Evolutionary conservation across 2,888 invertebrate genomes (phyloP).

Genomic region (Drosophila atripex): DNA sequence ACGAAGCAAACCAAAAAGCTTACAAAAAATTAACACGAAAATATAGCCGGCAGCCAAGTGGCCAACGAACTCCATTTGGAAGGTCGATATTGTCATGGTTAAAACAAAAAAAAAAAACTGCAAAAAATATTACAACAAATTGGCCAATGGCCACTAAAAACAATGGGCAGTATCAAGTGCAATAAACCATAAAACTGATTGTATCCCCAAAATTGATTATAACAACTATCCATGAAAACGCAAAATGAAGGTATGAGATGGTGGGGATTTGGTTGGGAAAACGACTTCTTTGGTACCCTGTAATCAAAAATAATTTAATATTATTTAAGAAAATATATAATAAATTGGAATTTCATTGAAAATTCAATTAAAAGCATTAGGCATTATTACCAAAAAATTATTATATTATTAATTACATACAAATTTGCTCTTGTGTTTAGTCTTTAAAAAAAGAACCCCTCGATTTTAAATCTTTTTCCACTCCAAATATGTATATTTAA

Average conservation of each 20-base stretch:
- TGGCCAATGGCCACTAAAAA: conserved; percentile 4
- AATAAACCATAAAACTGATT: conserved; percentile 42
- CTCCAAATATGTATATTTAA: no score
- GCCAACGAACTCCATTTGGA: conserved; percentile 51
- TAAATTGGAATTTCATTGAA: no score
- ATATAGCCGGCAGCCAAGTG: conserved; percentile 40
- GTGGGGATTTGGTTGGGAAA: background rate
- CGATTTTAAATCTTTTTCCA: no score
- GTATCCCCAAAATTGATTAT: conserved; percentile 26
- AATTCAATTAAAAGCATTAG: no score
- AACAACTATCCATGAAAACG: conserved; percentile 22
- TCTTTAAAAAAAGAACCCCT: no score
- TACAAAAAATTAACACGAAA: conserved; percentile 34
- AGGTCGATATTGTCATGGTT: conserved; percentile 32
- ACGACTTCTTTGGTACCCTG: background rate
- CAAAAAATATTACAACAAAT: conserved; percentile 10
- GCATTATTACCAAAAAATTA: no score
- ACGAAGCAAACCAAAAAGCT: conserved; percentile 31
- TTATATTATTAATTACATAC: no score
- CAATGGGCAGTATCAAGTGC: conserved; percentile 34
- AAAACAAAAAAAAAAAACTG: background rate
- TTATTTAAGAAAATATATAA: no score
- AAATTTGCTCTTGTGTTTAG: no score
- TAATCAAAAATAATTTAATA: background rate
- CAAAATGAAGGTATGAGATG: conserved; percentile 4